Evolutionary conservation across 2,888 invertebrate genomes (phyloP), one percentile per base, ranked within the genome.

Genomic region (Leuctra nigra): DNA sequence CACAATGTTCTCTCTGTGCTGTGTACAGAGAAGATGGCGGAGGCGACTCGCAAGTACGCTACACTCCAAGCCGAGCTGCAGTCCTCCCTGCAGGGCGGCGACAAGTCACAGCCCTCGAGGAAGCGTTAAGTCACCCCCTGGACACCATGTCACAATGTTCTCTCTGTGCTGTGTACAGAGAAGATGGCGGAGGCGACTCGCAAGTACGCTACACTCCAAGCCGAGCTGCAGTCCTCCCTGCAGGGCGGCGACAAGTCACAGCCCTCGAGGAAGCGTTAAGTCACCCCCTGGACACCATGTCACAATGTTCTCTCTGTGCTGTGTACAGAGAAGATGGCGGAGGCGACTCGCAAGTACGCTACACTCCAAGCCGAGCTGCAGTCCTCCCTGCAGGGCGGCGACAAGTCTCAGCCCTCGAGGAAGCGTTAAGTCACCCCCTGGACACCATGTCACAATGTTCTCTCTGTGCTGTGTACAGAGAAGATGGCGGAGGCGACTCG

Each of bases 181-280:
- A 98, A 99, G 73, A 77, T 98, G 65, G 97, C 98, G 0, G 98
- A 98, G 77, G 98, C 97, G 1, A 95, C 92, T 1, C 80, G 97
- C 62, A 96, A 95, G 75, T 95, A 87, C 73, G 91, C 92, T 18
- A 91, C 86, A 47, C 74, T 98, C 14, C 88, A 89, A 70, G 90
- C 87, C 55, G 97, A 98, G 69, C 75, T 98, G 1, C 87, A 73
- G 52, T 65, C 68, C 2, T 69, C 72, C 29, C 62, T 20, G 23
- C 62, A 33, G 57, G 63, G 24, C 65, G 70, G 60, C 66, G 63
- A 16, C 55, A 56, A 55, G 35, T n/a, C n/a, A n/a, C n/a, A n/a
- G n/a, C n/a, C n/a, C n/a, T n/a, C n/a, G n/a, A n/a, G n/a, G n/a
- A n/a, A n/a, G n/a, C n/a, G n/a, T n/a, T n/a, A n/a, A n/a, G n/a